Evolutionary conservation across 1,140 invertebrate genomes (phyloP).

Genomic region (Microplitis demolitor): DNA sequence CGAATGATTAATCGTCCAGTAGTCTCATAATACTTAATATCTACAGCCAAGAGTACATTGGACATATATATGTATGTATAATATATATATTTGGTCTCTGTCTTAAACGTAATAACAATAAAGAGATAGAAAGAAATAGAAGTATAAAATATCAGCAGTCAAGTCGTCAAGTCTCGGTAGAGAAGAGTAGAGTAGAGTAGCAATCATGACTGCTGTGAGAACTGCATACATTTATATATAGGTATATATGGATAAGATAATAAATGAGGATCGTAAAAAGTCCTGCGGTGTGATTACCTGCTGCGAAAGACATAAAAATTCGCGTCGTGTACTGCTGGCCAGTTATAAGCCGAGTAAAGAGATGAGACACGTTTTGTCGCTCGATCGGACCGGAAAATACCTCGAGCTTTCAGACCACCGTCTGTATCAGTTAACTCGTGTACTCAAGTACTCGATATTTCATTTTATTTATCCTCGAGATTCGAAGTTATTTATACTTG

Average conservation of each 20-base stretch:
- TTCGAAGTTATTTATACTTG: too few relatives aligned
- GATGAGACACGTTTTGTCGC: constrained; percentile 24
- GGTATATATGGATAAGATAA: constrained; percentile 22
- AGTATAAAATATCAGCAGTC: neutral
- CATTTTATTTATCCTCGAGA: too few relatives aligned
- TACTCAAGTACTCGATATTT: too few relatives aligned
- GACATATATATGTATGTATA: neutral
- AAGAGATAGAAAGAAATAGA: too few relatives aligned
- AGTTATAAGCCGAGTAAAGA: constrained; percentile 14
- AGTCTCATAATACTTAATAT: too few relatives aligned
- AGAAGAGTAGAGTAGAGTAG: neutral
- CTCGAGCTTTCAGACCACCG: neutral
- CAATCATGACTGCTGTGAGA: neutral
- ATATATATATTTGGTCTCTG: too few relatives aligned
- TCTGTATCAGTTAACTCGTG: neutral
- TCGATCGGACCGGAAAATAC: constrained; percentile 20
- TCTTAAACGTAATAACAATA: too few relatives aligned
- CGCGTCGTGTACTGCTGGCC: constrained; percentile 14
- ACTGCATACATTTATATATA: neutral
- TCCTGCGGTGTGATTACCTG: constrained; percentile 22
- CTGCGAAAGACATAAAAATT: constrained; percentile 22
- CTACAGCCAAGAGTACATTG: too few relatives aligned
- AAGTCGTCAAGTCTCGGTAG: neutral
- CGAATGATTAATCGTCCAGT: too few relatives aligned
- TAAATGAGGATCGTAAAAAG: constrained; percentile 24